A percentile compares a stretch with the other conserved stretches of the same genome.
phyloP scores from a whole-genome alignment of 2,113 vertebrate species.

The Gadus chalcogrammus region DNA sequence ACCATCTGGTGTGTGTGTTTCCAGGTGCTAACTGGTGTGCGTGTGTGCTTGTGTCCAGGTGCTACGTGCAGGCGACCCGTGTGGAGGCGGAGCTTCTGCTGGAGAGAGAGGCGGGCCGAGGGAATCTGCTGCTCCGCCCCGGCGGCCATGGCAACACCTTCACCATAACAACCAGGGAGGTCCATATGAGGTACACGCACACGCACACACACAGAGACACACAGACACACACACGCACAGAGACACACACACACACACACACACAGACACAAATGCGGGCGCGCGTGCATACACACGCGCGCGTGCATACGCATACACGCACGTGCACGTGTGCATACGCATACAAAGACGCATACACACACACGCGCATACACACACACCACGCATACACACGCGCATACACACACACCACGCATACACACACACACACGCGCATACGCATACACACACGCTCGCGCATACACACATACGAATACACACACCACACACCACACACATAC shows the following conservation, averaged over 20 bases:
- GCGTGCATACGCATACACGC: not conserved
- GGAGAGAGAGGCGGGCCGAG: slow-evolving; percentile 63
- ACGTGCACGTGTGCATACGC: too few species aligned
- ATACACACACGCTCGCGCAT: too few species aligned
- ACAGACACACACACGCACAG: too few species aligned
- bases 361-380: too few species aligned
- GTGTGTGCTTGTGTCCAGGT: slow-evolving; percentile 50
- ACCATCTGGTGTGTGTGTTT: too few species aligned
- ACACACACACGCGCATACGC: too few species aligned
- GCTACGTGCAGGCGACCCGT: slow-evolving; percentile 71
- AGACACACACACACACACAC: too few species aligned
- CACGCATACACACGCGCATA: too few species aligned
- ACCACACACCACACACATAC: not conserved
- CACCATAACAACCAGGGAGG: slow-evolving; percentile 75
- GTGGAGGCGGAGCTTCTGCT: slow-evolving; percentile 75
- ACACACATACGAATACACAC: not conserved
- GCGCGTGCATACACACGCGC: not conserved
- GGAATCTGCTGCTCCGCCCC: slow-evolving; percentile 79
- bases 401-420: too few species aligned
- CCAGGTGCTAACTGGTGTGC: too few species aligned
- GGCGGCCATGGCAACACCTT: slow-evolving; percentile 52
- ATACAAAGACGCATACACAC: not conserved
- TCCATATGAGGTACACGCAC: slow-evolving; percentile 60
- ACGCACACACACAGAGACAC: not conserved
- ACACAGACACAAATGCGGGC: not conserved